Evolutionary conservation across 2,797 vertebrate genomes (phyloP).

Genomic region (Glossophaga mutica): DNA sequence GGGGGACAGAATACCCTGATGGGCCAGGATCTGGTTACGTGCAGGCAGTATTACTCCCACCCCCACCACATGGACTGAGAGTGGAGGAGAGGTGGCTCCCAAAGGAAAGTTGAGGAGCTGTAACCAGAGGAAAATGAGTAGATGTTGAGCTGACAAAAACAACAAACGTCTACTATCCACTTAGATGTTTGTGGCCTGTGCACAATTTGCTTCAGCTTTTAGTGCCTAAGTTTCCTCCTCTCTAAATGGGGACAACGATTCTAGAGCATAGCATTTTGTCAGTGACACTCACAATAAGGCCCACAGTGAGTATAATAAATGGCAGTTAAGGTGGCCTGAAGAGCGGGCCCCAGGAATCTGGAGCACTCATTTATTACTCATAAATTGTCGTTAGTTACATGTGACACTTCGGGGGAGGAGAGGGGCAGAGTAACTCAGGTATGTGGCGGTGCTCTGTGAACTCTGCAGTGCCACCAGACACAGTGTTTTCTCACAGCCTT

Average conservation of each 20-base stretch:
- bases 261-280: neutral
- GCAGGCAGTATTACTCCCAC: neutral
- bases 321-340: neutral
- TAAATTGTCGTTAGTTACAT: neutral
- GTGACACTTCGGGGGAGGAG: too few species aligned
- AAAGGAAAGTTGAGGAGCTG: neutral
- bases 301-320: neutral
- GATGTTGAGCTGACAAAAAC: neutral
- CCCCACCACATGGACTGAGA: accelerated
- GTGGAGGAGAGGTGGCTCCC: neutral
- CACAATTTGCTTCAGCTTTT: neutral
- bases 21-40: neutral
- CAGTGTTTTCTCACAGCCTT: neutral
- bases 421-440: neutral
- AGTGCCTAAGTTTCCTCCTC: neutral
- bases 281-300: neutral
- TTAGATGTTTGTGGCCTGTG: neutral
- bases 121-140: neutral
- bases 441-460: neutral
- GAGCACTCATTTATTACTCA: neutral
- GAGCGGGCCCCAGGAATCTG: neutral
- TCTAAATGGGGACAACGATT: neutral
- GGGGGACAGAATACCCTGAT: neutral
- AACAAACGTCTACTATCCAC: accelerated
- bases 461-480: neutral